These are phyloP conservation scores for Alauda arvensis DNA, from an alignment of 2,797 vertebrate genomes.

Conservation along the genomic window DNA sequence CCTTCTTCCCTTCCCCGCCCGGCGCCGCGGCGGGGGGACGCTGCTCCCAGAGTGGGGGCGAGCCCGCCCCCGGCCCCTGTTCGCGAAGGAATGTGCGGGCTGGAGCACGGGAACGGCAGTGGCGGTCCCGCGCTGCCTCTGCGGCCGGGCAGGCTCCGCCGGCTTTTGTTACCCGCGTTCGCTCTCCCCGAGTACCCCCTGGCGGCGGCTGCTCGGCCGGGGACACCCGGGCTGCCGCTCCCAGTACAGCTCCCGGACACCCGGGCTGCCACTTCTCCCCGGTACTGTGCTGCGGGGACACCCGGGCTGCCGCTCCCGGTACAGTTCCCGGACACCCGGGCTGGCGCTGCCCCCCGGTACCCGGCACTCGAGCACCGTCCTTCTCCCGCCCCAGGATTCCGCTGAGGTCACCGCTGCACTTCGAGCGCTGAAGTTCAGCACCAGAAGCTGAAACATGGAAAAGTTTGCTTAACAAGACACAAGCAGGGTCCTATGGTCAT, in stretches of 20 bases:
- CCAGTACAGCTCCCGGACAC: no score
- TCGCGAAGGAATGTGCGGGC: background rate
- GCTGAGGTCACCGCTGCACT: background rate
- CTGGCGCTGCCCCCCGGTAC: no score
- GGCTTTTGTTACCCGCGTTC: conserved; percentile 33
- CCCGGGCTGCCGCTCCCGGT: background rate
- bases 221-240: background rate
- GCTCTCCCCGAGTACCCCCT: conserved; percentile 66
- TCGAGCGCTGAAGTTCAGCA: background rate
- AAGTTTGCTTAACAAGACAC: rapidly evolving
- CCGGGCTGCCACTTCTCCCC: no score
- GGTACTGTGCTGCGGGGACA: background rate
- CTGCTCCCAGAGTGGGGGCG: background rate
- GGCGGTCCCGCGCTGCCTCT: background rate
- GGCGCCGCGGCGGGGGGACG: background rate
- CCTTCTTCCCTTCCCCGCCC: background rate
- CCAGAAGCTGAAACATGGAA: rapidly evolving
- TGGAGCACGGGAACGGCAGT: background rate
- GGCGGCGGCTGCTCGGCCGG: conserved; percentile 38
- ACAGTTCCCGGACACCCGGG: background rate
- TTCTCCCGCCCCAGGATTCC: no score
- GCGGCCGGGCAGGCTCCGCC: background rate
- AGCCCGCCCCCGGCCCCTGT: background rate
- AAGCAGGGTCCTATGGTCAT: rapidly evolving
- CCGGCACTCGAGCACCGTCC: no score